Conservation (phyloP, 1,140 invertebrate species). For the Cotesia vestalis region DNA sequence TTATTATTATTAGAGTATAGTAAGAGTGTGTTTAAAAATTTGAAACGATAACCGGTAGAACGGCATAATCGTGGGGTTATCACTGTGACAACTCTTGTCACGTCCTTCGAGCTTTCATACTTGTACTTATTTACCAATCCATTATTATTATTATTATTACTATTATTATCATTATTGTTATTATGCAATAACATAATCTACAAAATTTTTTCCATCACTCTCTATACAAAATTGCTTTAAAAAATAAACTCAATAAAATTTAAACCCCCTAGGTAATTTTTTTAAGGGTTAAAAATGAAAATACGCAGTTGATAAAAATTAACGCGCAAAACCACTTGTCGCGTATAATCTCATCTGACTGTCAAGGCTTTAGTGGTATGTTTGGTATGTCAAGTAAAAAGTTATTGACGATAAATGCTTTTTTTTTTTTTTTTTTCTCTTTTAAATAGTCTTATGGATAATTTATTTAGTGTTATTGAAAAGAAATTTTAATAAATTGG, state of each 20-base stretch:
- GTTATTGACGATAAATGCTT: not conserved
- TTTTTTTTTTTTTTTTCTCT: conserved; percentile 3
- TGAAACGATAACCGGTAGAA: conserved; percentile 24
- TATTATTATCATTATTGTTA: too few species aligned
- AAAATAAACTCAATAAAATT: too few species aligned
- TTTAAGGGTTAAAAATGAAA: too few species aligned
- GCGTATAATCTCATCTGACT: not conserved
- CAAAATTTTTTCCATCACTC: too few species aligned
- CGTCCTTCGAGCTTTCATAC: conserved; percentile 33
- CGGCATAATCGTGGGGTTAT: conserved; percentile 50
- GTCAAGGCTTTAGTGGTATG: not conserved
- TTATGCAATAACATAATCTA: too few species aligned
- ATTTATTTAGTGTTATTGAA: too few species aligned
- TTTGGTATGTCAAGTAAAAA: not conserved
- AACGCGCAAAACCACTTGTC: conserved; percentile 3
- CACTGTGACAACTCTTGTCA: conserved; percentile 52
- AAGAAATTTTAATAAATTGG: too few species aligned
- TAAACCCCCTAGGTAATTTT: too few species aligned
- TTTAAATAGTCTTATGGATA: not conserved
- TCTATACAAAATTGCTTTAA: too few species aligned
- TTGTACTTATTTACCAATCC: not conserved
- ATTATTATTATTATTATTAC: conserved; percentile 9
- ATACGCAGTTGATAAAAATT: not conserved
- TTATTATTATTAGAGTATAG: too few species aligned
- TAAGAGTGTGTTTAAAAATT: not conserved